Base-by-base conservation (phyloP, 1,140 invertebrate species). In the Aphidius ervi region DNA sequence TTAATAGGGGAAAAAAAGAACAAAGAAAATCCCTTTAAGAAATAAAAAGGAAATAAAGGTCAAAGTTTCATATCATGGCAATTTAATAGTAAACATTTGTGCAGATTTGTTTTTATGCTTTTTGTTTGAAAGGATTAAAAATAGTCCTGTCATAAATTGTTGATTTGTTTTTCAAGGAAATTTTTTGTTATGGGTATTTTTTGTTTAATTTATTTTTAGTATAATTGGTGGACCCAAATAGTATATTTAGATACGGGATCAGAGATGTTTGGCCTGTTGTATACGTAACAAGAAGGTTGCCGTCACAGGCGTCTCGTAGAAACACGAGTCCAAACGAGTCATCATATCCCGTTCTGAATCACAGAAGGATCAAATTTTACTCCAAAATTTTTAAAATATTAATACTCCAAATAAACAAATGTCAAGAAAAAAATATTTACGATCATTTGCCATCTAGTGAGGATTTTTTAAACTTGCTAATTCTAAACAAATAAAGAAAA, bases 281-380 rank as follows among this genome's bases (percentile, higher is more conserved):
- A 16, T 16, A 16, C 68, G 75, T 79, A 78, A 76, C 74, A 78
- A 73, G 59, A 16, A 16, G 52, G 9, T 59, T 59, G 56, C 63
- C 54, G 67, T 9, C 63, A 65, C 74, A 77, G 73, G 75, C 68
- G 10, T 79, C 76, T 74, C 71, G 65, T 68, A 78, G 53, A 0
- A 48, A 45, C n/a, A 66, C 64, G 63, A 68, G 76, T 69, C 5
- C 5, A 65, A 65, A 71, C 66, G 58, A 66, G 61, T 76, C 75
- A 78, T 79, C 76, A 79, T 53, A 0, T 71, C 73, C 71, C 72
- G 65, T 70, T 73, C 68, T 72, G 69, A 70, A 72, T 70, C 59
- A 62, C 61, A 68, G 74, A 76, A 79, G 69, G 69, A 78, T 78
- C 9, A 5, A 1, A 0, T 37, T 2, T 54, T 0, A 6, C 8